phyloP scores from a whole-genome alignment of 2,888 invertebrate genomes.

The Drosophila cracens region DNA sequence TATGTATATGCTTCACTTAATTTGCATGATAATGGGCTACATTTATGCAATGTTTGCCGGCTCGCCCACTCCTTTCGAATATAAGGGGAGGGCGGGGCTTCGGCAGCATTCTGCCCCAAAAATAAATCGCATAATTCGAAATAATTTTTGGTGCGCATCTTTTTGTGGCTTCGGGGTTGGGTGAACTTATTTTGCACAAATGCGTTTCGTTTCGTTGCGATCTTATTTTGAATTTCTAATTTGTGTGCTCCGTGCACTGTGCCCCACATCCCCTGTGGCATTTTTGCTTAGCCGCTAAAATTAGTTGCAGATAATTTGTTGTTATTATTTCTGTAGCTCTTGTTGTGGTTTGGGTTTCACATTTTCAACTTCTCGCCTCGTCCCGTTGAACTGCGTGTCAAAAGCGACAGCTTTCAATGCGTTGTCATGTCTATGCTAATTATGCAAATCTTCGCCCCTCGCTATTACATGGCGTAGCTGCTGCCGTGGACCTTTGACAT shows the following conservation, averaged over 20 bases:
- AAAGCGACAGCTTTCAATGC: constrained; percentile 72
- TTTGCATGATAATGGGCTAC: constrained; percentile 64
- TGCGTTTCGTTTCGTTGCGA: constrained; percentile 38
- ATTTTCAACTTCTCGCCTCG: constrained; percentile 19
- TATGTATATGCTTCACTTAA: constrained; percentile 57
- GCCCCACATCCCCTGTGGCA: neutral
- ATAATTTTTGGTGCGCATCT: constrained; percentile 53
- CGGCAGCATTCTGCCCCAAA: constrained; percentile 42
- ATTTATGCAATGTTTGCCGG: constrained; percentile 50
- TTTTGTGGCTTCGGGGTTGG: constrained; percentile 56
- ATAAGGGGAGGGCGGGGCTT: neutral
- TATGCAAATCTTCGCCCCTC: constrained; percentile 63
- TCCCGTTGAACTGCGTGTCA: constrained; percentile 54
- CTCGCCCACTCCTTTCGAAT: constrained; percentile 47
- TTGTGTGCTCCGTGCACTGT: constrained; percentile 12
- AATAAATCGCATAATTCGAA: constrained; percentile 71
- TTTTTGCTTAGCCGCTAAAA: constrained; percentile 57
- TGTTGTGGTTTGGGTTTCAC: constrained; percentile 40
- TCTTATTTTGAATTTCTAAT: constrained; percentile 40
- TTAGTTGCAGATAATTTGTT: constrained; percentile 66
- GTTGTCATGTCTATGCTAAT: constrained; percentile 64
- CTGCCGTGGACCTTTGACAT: constrained; percentile 34
- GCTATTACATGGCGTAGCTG: neutral
- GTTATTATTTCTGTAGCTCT: constrained; percentile 25
- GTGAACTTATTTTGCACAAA: constrained; percentile 61